These are phyloP conservation scores for Oenanthe melanoleuca DNA, from an alignment of 2,113 vertebrate species.

Conservation along the genomic window DNA sequence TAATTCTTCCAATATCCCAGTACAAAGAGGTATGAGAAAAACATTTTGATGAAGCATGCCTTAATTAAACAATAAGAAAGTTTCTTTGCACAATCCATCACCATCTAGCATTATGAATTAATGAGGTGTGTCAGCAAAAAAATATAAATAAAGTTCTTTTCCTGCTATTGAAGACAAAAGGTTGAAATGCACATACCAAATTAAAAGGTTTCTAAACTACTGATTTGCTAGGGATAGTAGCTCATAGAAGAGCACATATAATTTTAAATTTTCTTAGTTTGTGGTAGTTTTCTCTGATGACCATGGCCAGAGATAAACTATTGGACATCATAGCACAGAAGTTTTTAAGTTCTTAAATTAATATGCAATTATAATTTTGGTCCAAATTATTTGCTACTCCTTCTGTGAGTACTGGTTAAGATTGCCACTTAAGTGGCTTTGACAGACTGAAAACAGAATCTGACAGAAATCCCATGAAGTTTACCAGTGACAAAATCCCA, in stretches of 20 bases:
- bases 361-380: background rate
- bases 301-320: background rate
- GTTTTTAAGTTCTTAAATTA: background rate
- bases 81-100: background rate
- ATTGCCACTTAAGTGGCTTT: background rate
- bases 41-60: background rate
- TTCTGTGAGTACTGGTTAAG: background rate
- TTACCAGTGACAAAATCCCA: background rate
- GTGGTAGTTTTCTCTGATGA: background rate
- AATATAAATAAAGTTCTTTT: background rate
- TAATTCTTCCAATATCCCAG: background rate
- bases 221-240: background rate
- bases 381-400: background rate
- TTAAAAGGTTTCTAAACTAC: background rate
- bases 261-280: background rate
- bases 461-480: background rate
- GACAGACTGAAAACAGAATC: background rate
- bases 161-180: background rate
- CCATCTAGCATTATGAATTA: background rate
- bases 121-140: background rate
- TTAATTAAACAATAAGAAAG: background rate
- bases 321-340: background rate
- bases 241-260: background rate
- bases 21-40: background rate
- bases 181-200: background rate